Base-by-base conservation (phyloP, 2,888 invertebrate species). In the Cactoblastis cactorum region DNA sequence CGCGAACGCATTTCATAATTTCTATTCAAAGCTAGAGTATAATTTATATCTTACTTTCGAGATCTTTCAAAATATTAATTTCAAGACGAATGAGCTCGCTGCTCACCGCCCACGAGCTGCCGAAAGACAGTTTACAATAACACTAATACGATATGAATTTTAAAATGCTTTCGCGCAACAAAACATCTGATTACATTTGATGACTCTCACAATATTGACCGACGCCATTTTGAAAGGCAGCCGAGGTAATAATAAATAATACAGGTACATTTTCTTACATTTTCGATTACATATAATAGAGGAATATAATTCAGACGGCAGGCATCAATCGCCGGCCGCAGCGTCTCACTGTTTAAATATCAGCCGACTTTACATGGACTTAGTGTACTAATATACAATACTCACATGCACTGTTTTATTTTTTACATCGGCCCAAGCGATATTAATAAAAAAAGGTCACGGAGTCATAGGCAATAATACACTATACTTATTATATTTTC, bases 191-290 rank as follows among this genome's bases (percentile, higher is more conserved):
- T n/a, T n/a, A n/a, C n/a, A n/a, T 1, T 6, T 28, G 1, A 28
- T 6, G 9, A 28, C 5, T 6, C n/a, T 38, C 28, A 15, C 28
- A 28, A 43, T 43, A 43, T 43, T 43, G 43, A 43, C 43, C 11
- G 11, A 28, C 28, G 43, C 43, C 43, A 43, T 43, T 43, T 24
- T 43, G 28, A 43, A 43, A n/a, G n/a, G n/a, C 32, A 28, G 43
- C 43, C 3, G 28, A 17, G 6, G 24, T 15, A 22, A n/a, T 22
- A 11, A 41, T 24, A 37, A 37, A 37, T 9, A 15, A 17, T 17
- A 37, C 37, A 37, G 37, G 37, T 37, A 37, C 37, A 17, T 17
- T 37, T 14, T 4, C 14, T 6, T 35, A n/a, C n/a, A n/a, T n/a
- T n/a, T n/a, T n/a, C n/a, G n/a, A n/a, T n/a, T n/a, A n/a, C n/a